These are phyloP conservation scores for Dendroctonus valens DNA, from an alignment of 1,140 invertebrate species.

Conservation along the genomic window DNA sequence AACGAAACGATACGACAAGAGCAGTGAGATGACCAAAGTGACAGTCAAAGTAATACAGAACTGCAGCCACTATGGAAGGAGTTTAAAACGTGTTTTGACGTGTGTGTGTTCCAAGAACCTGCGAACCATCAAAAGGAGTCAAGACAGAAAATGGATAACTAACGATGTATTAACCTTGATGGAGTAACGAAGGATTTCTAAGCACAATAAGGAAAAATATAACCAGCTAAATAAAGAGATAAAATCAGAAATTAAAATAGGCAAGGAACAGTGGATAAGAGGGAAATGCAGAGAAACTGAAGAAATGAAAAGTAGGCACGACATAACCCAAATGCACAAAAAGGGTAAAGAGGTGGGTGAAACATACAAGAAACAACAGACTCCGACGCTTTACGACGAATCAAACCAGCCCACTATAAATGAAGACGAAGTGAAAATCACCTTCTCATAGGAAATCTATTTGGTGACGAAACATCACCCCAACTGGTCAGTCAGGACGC, in stretches of 20 bases:
- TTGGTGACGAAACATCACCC: background rate
- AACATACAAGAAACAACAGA: background rate
- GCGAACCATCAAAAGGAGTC: too few relatives aligned
- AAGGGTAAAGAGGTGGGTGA: constrained; percentile 12
- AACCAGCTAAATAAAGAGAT: constrained; percentile 13
- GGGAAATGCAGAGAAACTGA: constrained; percentile 20
- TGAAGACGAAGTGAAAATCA: background rate
- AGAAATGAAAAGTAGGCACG: constrained; percentile 19
- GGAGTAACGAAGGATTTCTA: too few relatives aligned
- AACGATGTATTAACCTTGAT: constrained; percentile 6
- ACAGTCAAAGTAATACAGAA: too few relatives aligned
- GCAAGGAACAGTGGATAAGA: constrained; percentile 13
- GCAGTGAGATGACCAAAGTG: too few relatives aligned
- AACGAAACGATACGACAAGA: too few relatives aligned
- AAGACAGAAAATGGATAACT: too few relatives aligned
- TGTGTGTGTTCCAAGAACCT: too few relatives aligned
- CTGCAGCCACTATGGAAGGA: too few relatives aligned
- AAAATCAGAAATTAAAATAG: constrained; percentile 10
- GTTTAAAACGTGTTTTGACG: too few relatives aligned
- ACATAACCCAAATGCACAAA: constrained; percentile 24
- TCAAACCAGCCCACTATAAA: background rate
- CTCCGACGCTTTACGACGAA: background rate
- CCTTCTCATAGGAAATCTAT: background rate
- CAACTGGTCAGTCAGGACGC: too few relatives aligned
- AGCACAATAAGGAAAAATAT: constrained; percentile 14